Percentiles rank a stretch among this genome's conserved stretches.
Conservation (phyloP, 2,888 invertebrate genomes). For the Epiblema foenella region DNA sequence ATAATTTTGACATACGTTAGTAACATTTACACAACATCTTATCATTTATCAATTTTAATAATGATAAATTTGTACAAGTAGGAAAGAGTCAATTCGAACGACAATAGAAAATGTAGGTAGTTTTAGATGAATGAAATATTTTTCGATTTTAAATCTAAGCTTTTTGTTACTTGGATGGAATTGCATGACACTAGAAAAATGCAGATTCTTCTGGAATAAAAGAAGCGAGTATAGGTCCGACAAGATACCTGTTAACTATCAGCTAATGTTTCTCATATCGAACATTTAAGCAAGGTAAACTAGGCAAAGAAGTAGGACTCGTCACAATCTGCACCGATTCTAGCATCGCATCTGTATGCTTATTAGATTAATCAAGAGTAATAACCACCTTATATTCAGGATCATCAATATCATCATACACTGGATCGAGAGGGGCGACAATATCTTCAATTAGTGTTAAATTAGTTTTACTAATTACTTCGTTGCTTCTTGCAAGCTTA, state of each 20-base stretch:
- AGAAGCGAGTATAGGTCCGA: not conserved
- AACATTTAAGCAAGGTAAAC: not conserved
- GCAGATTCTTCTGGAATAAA: not conserved
- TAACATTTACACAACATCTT: not conserved
- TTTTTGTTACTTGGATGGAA: not conserved
- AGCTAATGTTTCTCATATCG: not conserved
- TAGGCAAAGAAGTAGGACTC: no score
- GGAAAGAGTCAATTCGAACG: not conserved
- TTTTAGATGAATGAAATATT: not conserved
- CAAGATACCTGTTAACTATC: not conserved
- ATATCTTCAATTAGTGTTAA: conserved; percentile 2
- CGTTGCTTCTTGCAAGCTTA: not conserved
- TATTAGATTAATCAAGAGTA: conserved; percentile 11
- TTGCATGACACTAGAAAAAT: not conserved
- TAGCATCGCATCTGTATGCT: not conserved
- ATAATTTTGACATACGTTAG: not conserved
- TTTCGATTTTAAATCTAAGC: not conserved
- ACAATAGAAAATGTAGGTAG: not conserved
- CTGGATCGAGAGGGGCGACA: not conserved
- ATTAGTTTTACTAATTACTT: not conserved
- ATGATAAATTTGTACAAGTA: not conserved
- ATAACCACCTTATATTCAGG: conserved; percentile 21
- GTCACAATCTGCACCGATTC: not conserved
- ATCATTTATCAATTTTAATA: no score
- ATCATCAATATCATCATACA: conserved; percentile 4